Conservation (phyloP, 2,888 invertebrate genomes). For the Melanostoma mellinum region DNA sequence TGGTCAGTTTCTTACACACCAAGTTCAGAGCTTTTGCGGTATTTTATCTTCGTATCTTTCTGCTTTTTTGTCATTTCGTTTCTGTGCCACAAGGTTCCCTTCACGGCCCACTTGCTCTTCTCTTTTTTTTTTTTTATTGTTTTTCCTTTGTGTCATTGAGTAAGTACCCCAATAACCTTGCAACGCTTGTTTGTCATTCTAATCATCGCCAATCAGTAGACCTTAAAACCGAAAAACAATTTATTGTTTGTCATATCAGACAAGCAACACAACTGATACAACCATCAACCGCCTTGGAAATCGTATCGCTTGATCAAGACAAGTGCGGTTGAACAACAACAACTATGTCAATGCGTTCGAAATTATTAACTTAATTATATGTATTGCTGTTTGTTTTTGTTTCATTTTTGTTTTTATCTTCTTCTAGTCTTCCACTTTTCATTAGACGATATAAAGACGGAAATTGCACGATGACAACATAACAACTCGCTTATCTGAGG, state of each 20-base stretch:
- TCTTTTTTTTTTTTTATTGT: neutral
- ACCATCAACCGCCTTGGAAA: neutral
- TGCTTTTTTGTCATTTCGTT: too few relatives aligned
- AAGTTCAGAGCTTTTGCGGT: too few relatives aligned
- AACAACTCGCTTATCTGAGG: constrained; percentile 47
- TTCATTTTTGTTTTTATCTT: constrained; percentile 17
- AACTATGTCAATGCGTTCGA: constrained; percentile 62
- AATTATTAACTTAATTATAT: constrained; percentile 27
- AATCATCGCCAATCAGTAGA: constrained; percentile 2
- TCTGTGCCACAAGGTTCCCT: constrained; percentile 19
- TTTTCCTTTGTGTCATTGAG: neutral
- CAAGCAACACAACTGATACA: neutral
- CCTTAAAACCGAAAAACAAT: constrained; percentile 18
- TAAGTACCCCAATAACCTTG: neutral
- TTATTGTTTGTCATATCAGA: neutral
- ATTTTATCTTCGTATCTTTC: too few relatives aligned
- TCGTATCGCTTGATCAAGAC: constrained; percentile 3
- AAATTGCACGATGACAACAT: constrained; percentile 62
- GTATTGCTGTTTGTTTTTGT: too few relatives aligned
- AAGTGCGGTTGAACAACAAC: constrained; percentile 44
- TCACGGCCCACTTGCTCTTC: constrained; percentile 13
- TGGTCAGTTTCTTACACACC: too few relatives aligned
- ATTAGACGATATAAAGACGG: constrained; percentile 52
- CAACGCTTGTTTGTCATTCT: neutral
- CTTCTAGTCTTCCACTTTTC: constrained; percentile 2